Conservation (phyloP, 1,140 invertebrate genomes). For the Andricus grossulariae region DNA sequence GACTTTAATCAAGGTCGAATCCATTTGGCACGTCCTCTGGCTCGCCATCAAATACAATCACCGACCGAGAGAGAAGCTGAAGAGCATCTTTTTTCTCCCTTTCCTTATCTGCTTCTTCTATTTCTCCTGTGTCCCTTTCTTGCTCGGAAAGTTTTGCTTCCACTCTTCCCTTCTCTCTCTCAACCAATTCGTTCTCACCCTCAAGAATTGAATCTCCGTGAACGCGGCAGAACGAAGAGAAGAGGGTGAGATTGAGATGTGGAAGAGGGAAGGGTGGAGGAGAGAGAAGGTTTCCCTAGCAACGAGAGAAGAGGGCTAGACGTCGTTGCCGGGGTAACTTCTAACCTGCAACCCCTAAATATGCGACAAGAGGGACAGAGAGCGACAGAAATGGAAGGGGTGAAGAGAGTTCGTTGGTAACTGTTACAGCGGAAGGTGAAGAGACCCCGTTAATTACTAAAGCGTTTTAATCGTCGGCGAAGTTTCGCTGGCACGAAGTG, state of each 20-base stretch:
- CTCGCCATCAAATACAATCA: conserved; percentile 61
- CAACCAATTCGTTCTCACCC: conserved; percentile 52
- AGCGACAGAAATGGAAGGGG: conserved; percentile 50
- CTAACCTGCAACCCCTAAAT: conserved; percentile 46
- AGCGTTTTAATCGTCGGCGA: conserved; percentile 76
- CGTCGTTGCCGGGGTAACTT: conserved; percentile 69
- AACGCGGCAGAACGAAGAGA: conserved; percentile 47
- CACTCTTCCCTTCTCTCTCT: conserved; percentile 32
- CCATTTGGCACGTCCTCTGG: conserved; percentile 48
- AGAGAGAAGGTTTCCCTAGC: conserved; percentile 57
- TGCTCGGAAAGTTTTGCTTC: not conserved
- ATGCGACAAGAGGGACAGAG: conserved; percentile 54
- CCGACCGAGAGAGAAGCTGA: conserved; percentile 31
- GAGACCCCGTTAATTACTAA: conserved; percentile 73
- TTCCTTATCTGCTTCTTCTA: conserved; percentile 34
- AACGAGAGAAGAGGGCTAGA: conserved; percentile 55
- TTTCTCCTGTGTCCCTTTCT: not conserved
- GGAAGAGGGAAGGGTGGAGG: conserved; percentile 35
- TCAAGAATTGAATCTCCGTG: conserved; percentile 55
- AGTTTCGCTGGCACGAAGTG: conserved; percentile 68
- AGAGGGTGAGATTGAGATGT: conserved; percentile 49
- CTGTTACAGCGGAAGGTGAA: conserved; percentile 67
- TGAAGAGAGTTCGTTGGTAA: conserved; percentile 62
- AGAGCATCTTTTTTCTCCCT: conserved; percentile 15
- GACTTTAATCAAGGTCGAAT: conserved; percentile 58